Evolutionary conservation across 2,888 invertebrate genomes (phyloP).

Genomic region (Chalcis sispes): DNA sequence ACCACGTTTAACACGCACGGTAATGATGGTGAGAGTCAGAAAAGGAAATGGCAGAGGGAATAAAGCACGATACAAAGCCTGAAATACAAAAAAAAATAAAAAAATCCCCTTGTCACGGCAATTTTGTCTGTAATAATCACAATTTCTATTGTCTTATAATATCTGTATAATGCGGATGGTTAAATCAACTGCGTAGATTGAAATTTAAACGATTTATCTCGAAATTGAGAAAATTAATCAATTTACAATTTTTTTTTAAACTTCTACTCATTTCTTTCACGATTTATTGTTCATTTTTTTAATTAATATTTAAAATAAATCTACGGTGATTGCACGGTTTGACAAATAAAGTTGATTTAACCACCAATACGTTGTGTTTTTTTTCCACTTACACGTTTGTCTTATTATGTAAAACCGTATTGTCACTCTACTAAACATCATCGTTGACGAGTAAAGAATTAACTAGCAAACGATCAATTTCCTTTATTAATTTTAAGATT

Average conservation of each 20-base stretch:
- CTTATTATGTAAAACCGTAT: conserved; percentile 29
- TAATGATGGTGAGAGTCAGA: conserved; percentile 57
- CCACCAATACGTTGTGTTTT: conserved; percentile 27
- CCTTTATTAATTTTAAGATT: not conserved
- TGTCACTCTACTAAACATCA: conserved; percentile 32
- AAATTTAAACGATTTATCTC: too few relatives aligned
- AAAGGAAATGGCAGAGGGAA: conserved; percentile 58
- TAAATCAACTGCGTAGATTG: conserved; percentile 42
- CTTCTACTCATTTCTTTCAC: not conserved
- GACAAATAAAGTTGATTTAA: conserved; percentile 40
- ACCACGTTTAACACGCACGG: conserved; percentile 48
- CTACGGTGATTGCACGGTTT: not conserved
- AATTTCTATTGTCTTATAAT: conserved; percentile 15
- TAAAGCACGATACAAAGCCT: conserved; percentile 46
- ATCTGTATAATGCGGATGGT: conserved; percentile 12
- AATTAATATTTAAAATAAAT: not conserved
- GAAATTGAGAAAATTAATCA: too few relatives aligned
- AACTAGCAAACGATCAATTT: too few relatives aligned
- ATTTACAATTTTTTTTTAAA: too few relatives aligned
- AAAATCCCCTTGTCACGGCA: conserved; percentile 37
- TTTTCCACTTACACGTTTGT: conserved; percentile 38
- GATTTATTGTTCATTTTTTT: not conserved
- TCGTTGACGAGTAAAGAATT: conserved; percentile 38
- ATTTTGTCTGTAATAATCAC: conserved; percentile 40
- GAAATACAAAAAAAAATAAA: not conserved